Evolutionary conservation across 1,140 invertebrate species (phyloP).

Genomic region (Temnothorax curvispinosus): DNA sequence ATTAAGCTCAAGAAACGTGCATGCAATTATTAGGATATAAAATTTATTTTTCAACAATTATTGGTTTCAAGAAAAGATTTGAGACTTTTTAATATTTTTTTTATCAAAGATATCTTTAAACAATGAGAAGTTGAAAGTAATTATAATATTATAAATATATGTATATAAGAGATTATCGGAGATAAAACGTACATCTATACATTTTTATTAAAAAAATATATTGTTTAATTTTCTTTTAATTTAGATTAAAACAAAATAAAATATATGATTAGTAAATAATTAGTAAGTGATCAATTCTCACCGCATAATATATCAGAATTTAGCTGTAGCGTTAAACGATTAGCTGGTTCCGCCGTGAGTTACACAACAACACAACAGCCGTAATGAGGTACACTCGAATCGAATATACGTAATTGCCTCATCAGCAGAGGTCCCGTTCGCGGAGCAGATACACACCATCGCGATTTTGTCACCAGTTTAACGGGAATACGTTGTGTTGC

Average conservation of each 20-base stretch:
- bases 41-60: background rate
- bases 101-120: background rate
- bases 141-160: background rate
- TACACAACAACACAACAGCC: slow-evolving; percentile 51
- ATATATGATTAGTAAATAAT: background rate
- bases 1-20: background rate
- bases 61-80: background rate
- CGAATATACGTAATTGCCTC: slow-evolving; percentile 55
- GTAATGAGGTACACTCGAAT: slow-evolving; percentile 50
- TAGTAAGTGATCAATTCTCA: background rate
- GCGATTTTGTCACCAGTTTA: slow-evolving; percentile 50
- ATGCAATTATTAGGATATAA: background rate
- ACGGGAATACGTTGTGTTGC: slow-evolving; percentile 31
- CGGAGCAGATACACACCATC: slow-evolving; percentile 20
- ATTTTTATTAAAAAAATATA: slow-evolving; percentile 2
- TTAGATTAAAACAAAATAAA: slow-evolving; percentile 18
- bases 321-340: slow-evolving; percentile 32
- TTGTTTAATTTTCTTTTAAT: background rate
- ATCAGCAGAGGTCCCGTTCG: slow-evolving; percentile 50
- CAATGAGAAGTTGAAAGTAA: background rate
- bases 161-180: background rate
- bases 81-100: background rate
- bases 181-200: background rate
- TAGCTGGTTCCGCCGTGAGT: background rate
- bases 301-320: slow-evolving; percentile 5